These are phyloP conservation scores for Campoplex capitator DNA, from an alignment of 2,888 invertebrate species.

Conservation along the genomic window DNA sequence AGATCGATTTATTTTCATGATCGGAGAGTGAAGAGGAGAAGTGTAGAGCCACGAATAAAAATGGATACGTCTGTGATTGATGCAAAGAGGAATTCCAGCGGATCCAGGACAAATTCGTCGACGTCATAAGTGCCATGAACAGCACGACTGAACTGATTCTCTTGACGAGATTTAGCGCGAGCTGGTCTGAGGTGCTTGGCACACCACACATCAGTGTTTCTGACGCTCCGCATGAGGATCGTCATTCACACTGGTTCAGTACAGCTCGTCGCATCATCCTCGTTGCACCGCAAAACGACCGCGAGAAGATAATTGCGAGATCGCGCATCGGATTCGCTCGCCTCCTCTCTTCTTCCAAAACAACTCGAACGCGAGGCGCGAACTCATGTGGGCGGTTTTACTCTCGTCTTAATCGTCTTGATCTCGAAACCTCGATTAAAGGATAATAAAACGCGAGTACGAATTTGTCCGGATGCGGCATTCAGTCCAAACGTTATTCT, in stretches of 20 bases:
- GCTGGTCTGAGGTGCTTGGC: slow-evolving; percentile 25
- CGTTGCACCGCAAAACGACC: slow-evolving; percentile 59
- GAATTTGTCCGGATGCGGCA: slow-evolving; percentile 11
- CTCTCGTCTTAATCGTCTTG: slow-evolving; percentile 14
- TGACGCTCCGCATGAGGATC: slow-evolving; percentile 10
- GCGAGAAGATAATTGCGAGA: slow-evolving; percentile 63
- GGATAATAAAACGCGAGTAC: slow-evolving; percentile 44
- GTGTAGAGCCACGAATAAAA: neutral
- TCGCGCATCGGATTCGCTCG: slow-evolving; percentile 41
- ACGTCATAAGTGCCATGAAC: slow-evolving; percentile 76
- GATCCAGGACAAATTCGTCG: slow-evolving; percentile 70
- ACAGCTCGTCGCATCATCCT: slow-evolving; percentile 48
- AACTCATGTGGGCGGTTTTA: slow-evolving; percentile 31
- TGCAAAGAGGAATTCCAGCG: neutral
- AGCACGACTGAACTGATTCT: slow-evolving; percentile 75
- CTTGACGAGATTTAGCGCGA: slow-evolving; percentile 47
- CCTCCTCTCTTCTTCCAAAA: slow-evolving; percentile 17
- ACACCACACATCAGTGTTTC: slow-evolving; percentile 34
- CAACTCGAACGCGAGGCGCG: slow-evolving; percentile 44
- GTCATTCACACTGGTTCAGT: slow-evolving; percentile 17
- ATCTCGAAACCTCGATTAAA: slow-evolving; percentile 38
- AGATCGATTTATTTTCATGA: neutral
- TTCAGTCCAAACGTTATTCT: slow-evolving; percentile 1
- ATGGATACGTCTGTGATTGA: neutral
- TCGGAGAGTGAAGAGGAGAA: neutral